Evolutionary conservation across 2,888 invertebrate genomes (phyloP).

Genomic region (Zygogramma bicolorata): DNA sequence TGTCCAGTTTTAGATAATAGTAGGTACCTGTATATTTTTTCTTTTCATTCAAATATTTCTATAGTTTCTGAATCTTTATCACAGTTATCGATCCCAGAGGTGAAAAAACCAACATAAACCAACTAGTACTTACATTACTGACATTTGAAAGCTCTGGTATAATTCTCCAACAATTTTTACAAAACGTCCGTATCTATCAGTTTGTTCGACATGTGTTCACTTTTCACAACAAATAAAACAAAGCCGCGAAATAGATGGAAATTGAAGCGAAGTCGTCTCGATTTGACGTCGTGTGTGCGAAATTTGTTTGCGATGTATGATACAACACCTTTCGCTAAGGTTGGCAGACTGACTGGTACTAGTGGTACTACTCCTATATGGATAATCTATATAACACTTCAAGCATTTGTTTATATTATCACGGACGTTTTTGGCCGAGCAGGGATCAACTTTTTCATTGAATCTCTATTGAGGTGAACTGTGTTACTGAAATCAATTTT

Average conservation of each 20-base stretch:
- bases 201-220: not conserved
- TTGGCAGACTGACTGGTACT: conserved; percentile 38
- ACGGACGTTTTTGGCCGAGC: conserved; percentile 22
- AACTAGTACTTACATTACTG: not conserved
- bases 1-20: no score
- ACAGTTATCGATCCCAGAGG: no score
- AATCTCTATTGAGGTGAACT: conserved; percentile 10
- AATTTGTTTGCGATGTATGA: conserved; percentile 28
- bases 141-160: not conserved
- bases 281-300: conserved; percentile 15
- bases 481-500: conserved; percentile 2
- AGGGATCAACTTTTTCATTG: conserved; percentile 30
- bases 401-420: conserved; percentile 42
- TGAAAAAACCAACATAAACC: not conserved
- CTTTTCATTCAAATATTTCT: no score
- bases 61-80: no score
- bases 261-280: not conserved
- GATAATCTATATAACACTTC: conserved; percentile 41
- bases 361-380: conserved; percentile 38
- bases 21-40: no score
- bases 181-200: not conserved
- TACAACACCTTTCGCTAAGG: conserved; percentile 43
- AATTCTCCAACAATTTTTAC: not conserved
- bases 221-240: not conserved
- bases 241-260: not conserved